These are phyloP conservation scores for Stratiolaelaps scimitus DNA, from an alignment of 1,140 invertebrate genomes.

Conservation along the genomic window DNA sequence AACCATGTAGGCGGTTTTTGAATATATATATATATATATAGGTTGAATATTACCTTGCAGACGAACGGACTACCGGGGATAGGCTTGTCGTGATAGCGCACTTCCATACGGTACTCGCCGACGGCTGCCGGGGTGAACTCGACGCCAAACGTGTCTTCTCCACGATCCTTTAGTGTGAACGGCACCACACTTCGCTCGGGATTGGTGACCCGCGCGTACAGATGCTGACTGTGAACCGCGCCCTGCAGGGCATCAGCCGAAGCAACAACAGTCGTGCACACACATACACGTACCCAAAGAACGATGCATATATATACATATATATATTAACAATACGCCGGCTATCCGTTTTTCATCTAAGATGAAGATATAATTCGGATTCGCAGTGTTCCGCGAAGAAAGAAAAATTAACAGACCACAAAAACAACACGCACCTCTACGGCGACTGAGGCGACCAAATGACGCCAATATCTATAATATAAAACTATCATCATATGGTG, in stretches of 20 bases:
- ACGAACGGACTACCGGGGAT: conserved; percentile 77
- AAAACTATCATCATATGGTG: too few species aligned
- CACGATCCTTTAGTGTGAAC: conserved; percentile 6
- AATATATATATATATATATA: too few species aligned
- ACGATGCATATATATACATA: conserved; percentile 7
- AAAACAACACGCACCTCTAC: too few species aligned
- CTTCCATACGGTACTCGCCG: conserved; percentile 77
- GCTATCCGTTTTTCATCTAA: too few species aligned
- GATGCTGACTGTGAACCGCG: not conserved
- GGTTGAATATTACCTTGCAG: conserved; percentile 71
- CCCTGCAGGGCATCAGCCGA: conserved; percentile 28
- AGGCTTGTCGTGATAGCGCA: conserved; percentile 57
- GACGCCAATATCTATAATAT: too few species aligned
- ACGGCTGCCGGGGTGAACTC: conserved; percentile 38
- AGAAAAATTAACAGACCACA: too few species aligned
- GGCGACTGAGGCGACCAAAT: too few species aligned
- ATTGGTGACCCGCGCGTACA: not conserved
- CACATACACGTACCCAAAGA: not conserved
- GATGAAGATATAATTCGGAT: too few species aligned
- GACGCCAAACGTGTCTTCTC: not conserved
- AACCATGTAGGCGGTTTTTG: too few species aligned
- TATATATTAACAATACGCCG: too few species aligned
- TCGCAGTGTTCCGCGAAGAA: too few species aligned
- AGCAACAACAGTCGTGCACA: conserved; percentile 18
- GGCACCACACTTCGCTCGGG: conserved; percentile 8